Evolutionary conservation across 2,113 vertebrate genomes (phyloP), one percentile per base, ranked within the genome.

Genomic region (Chaetodon auriga): DNA sequence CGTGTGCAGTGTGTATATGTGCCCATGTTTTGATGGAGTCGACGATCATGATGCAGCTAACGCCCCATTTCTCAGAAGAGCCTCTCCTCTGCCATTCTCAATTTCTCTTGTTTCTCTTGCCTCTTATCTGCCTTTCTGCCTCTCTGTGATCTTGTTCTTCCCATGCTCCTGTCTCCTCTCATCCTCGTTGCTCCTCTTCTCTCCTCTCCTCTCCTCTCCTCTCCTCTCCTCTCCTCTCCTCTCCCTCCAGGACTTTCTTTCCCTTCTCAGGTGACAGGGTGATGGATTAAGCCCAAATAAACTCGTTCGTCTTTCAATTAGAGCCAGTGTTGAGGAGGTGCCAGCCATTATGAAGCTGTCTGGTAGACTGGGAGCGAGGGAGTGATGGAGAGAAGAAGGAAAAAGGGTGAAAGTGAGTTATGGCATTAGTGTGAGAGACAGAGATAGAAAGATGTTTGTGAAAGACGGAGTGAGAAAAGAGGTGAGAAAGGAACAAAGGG

Each of bases 301-400:
- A 96, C 91, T 92, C 86, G 80, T 95, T 96, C 93, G 94, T 95
- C 94, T 94, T 95, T 94, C 93, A 94, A 95, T 95, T 95, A 95
- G 89, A 89, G 88, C 84, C 87, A 84, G 88, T 86, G 81, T 88
- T 88, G 90, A 94, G 93, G 89, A 95, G 86, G 88, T 94, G 92
- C 83, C 90, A 93, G 83, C 87, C 88, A 94, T 94, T 94, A 94
- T 95, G 94, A 94, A 94, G 94, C 89, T 90, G 93, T 95, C 92
- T 91, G 90, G 83, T 83, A 80, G 75, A 87, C 71, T 87, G 82
- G 79, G 83, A 81, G 79, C 45, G 38, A 81, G 78, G 84, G 78
- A 84, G 78, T 87, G 82, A 86, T 86, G 85, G 76, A 81, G 81
- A 84, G 86, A 88, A 72, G 74, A 74, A 61, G 68, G 60, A 36